These are phyloP conservation scores for Selenia dentaria DNA, from an alignment of 2,888 invertebrate genomes.

Conservation along the genomic window DNA sequence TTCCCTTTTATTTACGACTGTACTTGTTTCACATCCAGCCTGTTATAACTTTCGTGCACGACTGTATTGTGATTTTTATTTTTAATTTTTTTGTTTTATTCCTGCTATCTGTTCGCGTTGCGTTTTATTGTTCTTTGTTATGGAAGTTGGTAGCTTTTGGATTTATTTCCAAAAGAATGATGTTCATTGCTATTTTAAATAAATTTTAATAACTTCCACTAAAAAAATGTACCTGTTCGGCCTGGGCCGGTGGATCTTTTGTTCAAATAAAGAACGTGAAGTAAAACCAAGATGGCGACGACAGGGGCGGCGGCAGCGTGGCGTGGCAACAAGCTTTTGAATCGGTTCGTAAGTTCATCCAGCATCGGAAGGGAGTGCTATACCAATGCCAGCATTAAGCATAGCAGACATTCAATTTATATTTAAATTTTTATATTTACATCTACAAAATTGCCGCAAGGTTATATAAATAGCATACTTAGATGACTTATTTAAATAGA, in stretches of 20 bases:
- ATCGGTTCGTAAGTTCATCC: neutral
- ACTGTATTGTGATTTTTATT: slow-evolving; percentile 75
- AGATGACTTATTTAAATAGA: slow-evolving; percentile 37
- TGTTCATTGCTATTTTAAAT: slow-evolving; percentile 24
- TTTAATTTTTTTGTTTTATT: slow-evolving; percentile 55
- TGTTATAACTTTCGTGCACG: slow-evolving; percentile 74
- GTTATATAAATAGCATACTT: slow-evolving; percentile 37
- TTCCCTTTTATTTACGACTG: slow-evolving; percentile 80
- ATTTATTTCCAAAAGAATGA: slow-evolving; percentile 33
- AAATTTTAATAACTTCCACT: slow-evolving; percentile 13
- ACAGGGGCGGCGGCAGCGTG: slow-evolving; percentile 2
- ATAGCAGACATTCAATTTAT: too few relatives aligned
- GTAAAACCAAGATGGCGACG: slow-evolving; percentile 16
- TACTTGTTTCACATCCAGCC: slow-evolving; percentile 79
- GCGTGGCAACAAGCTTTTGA: slow-evolving; percentile 7
- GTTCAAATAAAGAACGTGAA: slow-evolving; percentile 7
- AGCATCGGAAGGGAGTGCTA: slow-evolving; percentile 19
- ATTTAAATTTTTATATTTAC: too few relatives aligned
- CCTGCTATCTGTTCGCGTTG: slow-evolving; percentile 53
- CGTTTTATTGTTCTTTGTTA: slow-evolving; percentile 72
- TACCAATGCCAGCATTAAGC: too few relatives aligned
- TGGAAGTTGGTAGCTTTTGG: slow-evolving; percentile 50
- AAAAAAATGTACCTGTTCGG: slow-evolving; percentile 6
- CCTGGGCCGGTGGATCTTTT: slow-evolving; percentile 3
- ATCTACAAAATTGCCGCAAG: too few relatives aligned